These are phyloP conservation scores for Caenorhabditis sulstoni DNA, from an alignment of 2,888 invertebrate genomes.

Conservation along the genomic window DNA sequence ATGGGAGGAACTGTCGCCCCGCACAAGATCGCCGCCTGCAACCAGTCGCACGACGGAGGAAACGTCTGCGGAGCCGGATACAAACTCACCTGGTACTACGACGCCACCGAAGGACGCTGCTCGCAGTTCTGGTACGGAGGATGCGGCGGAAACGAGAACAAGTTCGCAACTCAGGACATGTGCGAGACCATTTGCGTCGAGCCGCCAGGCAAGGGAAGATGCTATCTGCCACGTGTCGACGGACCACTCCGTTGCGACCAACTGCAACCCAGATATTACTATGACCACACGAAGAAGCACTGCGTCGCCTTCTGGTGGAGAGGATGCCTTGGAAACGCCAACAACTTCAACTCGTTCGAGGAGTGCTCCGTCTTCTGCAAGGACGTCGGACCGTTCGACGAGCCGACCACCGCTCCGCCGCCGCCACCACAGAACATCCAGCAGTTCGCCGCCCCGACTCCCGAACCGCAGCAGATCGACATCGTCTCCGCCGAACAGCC, in stretches of 20 bases:
- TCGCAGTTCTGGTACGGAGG: slow-evolving; percentile 90
- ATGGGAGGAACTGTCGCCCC: slow-evolving; percentile 75
- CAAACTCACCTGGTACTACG: slow-evolving; percentile 87
- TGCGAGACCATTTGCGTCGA: slow-evolving; percentile 79
- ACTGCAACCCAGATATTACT: slow-evolving; percentile 75
- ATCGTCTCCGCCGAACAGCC: slow-evolving; percentile 44
- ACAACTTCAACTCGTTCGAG: slow-evolving; percentile 79
- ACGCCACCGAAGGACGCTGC: slow-evolving; percentile 85
- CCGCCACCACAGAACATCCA: slow-evolving; percentile 46
- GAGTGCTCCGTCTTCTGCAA: slow-evolving; percentile 75
- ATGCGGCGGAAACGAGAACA: slow-evolving; percentile 92
- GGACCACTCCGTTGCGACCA: slow-evolving; percentile 77
- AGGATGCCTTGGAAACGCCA: slow-evolving; percentile 79
- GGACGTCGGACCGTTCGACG: slow-evolving; percentile 69
- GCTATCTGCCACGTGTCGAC: slow-evolving; percentile 79
- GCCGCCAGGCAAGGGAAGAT: slow-evolving; percentile 77
- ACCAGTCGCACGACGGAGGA: slow-evolving; percentile 77
- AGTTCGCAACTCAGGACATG: slow-evolving; percentile 75
- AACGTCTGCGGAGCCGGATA: slow-evolving; percentile 77
- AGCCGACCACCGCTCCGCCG: slow-evolving; percentile 56
- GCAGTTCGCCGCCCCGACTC: slow-evolving; percentile 33
- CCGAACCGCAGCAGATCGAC: slow-evolving; percentile 48
- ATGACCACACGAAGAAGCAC: slow-evolving; percentile 75
- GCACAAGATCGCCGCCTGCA: slow-evolving; percentile 73
- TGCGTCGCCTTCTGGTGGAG: slow-evolving; percentile 80